phyloP scores from a whole-genome alignment of 2,797 vertebrate species.

The Macroramphosus scolopax region DNA sequence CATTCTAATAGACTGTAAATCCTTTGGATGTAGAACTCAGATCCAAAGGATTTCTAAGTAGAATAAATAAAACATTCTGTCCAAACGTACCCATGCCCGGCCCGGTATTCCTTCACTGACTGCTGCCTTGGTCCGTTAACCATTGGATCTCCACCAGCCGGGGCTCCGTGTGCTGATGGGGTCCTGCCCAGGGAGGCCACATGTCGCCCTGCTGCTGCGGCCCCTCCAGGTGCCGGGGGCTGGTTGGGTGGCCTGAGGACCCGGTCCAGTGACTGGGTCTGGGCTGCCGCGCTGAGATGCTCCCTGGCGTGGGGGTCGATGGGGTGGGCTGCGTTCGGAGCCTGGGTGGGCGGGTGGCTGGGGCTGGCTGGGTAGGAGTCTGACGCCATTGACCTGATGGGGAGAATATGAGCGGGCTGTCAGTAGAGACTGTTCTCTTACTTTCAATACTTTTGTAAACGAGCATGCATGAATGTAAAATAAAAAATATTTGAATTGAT shows the following conservation, averaged over 20 bases:
- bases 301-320: constrained; percentile 76
- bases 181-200: constrained; percentile 80
- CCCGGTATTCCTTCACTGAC: constrained; percentile 85
- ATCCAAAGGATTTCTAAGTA: too few relatives aligned
- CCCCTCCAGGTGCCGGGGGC: constrained; percentile 64
- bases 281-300: constrained; percentile 72
- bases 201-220: constrained; percentile 63
- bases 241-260: constrained; percentile 75
- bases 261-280: constrained; percentile 83
- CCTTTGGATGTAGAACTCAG: too few relatives aligned
- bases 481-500: too few relatives aligned
- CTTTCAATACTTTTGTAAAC: too few relatives aligned
- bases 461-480: too few relatives aligned
- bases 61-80: too few relatives aligned
- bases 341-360: constrained; percentile 82
- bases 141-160: constrained; percentile 73
- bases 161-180: constrained; percentile 77
- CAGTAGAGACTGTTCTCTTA: too few relatives aligned
- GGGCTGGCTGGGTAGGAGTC: constrained; percentile 89
- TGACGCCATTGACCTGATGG: constrained; percentile 82
- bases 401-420: neutral
- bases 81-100: constrained; percentile 52
- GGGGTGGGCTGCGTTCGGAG: constrained; percentile 73
- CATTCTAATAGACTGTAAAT: too few relatives aligned
- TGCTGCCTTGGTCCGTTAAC: constrained; percentile 88